Evolutionary conservation across 2,797 vertebrate genomes (phyloP).

Genomic region (Acanthurus lineatus): DNA sequence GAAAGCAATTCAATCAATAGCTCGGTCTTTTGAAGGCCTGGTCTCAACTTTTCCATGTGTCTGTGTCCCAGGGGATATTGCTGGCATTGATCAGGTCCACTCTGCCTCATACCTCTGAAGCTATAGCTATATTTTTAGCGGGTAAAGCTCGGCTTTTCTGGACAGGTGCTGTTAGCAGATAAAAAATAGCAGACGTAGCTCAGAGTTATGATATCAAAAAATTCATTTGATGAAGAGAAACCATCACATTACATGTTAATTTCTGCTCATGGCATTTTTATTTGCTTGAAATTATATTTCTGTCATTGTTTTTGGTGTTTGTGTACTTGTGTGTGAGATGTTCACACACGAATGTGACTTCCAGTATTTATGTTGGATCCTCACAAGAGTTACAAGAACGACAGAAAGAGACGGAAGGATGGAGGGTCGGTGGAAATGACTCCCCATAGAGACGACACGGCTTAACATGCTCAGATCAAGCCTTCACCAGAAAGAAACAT

Average conservation of each 20-base stretch:
- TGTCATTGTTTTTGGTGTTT: not conserved
- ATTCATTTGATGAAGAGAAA: slow-evolving; percentile 7
- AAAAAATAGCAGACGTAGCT: slow-evolving; percentile 20
- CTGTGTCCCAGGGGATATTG: slow-evolving; percentile 74
- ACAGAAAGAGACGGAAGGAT: slow-evolving; percentile 17
- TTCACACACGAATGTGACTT: not conserved
- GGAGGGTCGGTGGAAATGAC: slow-evolving; percentile 24
- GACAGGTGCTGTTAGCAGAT: slow-evolving; percentile 48
- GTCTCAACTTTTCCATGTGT: slow-evolving; percentile 80
- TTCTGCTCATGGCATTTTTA: not conserved
- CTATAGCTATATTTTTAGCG: slow-evolving; percentile 68
- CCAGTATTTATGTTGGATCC: slow-evolving; percentile 14
- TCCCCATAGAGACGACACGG: slow-evolving; percentile 28
- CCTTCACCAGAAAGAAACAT: slow-evolving; percentile 34
- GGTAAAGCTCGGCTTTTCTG: slow-evolving; percentile 55
- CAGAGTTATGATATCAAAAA: slow-evolving; percentile 2
- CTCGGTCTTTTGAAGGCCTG: slow-evolving; percentile 79
- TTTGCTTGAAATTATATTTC: slow-evolving; percentile 5
- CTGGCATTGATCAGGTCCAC: slow-evolving; percentile 81
- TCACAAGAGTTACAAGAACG: slow-evolving; percentile 1
- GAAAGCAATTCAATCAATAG: slow-evolving; percentile 84
- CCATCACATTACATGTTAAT: not conserved
- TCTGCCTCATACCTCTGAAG: slow-evolving; percentile 68
- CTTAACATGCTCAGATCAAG: slow-evolving; percentile 43
- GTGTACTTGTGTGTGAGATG: not conserved